Evolutionary conservation across 1,140 invertebrate genomes (phyloP).

Genomic region (Lordiphosa collinella): DNA sequence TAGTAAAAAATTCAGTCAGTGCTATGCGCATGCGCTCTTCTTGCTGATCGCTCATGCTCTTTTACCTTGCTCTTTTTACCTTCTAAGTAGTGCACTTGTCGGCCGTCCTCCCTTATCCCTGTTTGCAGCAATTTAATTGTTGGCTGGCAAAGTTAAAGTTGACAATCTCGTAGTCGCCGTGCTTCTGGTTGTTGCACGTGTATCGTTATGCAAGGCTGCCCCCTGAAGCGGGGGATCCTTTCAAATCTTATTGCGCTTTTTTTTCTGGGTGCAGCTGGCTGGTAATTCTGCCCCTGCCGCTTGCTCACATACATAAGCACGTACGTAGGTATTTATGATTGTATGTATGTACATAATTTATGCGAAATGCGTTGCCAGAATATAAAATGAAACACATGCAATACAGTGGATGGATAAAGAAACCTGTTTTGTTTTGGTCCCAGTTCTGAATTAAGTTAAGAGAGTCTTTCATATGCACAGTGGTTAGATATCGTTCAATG

Average conservation of each 20-base stretch:
- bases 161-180: conserved; percentile 49
- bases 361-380: conserved; percentile 73
- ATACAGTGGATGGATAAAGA: conserved; percentile 14
- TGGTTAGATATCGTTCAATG: conserved; percentile 31
- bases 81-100: conserved; percentile 49
- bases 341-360: conserved; percentile 50
- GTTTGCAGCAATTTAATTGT: conserved; percentile 38
- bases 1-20: conserved; percentile 63
- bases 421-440: conserved; percentile 57
- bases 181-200: conserved; percentile 51
- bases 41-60: conserved; percentile 12
- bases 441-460: conserved; percentile 32
- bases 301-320: neutral
- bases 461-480: conserved; percentile 51
- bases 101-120: conserved; percentile 10
- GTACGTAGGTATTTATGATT: conserved; percentile 10
- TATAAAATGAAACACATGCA: conserved; percentile 47
- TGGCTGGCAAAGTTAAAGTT: conserved; percentile 19
- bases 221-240: conserved; percentile 13
- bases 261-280: conserved; percentile 58
- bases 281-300: conserved; percentile 19
- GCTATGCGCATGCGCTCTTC: conserved; percentile 59
- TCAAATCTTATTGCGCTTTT: conserved; percentile 64
- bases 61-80: conserved; percentile 21
- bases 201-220: conserved; percentile 72